A percentile compares a stretch with the other conserved stretches of the same genome.
Conservation (phyloP, 2,888 invertebrate genomes). For the Acrocera orbiculus region DNA sequence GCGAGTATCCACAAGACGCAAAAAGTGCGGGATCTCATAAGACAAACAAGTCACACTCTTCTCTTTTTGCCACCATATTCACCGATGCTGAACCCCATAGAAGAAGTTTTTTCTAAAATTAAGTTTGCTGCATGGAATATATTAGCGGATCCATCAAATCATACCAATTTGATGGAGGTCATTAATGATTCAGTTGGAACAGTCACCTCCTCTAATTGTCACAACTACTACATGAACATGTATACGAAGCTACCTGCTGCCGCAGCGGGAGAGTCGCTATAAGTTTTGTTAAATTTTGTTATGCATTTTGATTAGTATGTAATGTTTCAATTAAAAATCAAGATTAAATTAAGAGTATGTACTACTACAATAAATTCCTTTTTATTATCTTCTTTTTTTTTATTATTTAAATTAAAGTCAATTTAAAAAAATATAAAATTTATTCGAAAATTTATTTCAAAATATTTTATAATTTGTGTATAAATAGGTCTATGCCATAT, state of each 20-base stretch:
- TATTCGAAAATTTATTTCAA: too few relatives aligned
- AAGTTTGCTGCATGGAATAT: conserved; percentile 2
- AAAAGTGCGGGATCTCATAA: not conserved
- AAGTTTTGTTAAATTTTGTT: too few relatives aligned
- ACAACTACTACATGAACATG: conserved; percentile 4
- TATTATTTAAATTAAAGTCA: too few relatives aligned
- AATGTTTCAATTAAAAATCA: too few relatives aligned
- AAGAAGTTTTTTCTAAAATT: conserved; percentile 3
- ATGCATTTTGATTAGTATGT: too few relatives aligned
- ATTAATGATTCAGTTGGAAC: conserved; percentile 1
- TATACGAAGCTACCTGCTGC: conserved; percentile 3
- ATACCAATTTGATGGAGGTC: not conserved
- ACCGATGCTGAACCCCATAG: not conserved
- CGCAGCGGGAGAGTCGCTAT: conserved; percentile 1
- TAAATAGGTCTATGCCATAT: too few relatives aligned
- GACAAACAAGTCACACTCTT: not conserved
- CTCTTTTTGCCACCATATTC: conserved; percentile 1
- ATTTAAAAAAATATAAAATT: too few relatives aligned
- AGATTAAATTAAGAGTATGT: too few relatives aligned
- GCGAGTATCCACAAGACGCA: not conserved
- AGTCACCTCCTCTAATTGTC: conserved; percentile 2
- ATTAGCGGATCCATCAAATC: not conserved
- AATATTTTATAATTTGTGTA: too few relatives aligned
- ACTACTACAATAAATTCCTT: too few relatives aligned
- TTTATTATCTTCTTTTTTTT: too few relatives aligned